Conservation (phyloP, 2,113 vertebrate species). For the Xiphorhynchus elegans region DNA sequence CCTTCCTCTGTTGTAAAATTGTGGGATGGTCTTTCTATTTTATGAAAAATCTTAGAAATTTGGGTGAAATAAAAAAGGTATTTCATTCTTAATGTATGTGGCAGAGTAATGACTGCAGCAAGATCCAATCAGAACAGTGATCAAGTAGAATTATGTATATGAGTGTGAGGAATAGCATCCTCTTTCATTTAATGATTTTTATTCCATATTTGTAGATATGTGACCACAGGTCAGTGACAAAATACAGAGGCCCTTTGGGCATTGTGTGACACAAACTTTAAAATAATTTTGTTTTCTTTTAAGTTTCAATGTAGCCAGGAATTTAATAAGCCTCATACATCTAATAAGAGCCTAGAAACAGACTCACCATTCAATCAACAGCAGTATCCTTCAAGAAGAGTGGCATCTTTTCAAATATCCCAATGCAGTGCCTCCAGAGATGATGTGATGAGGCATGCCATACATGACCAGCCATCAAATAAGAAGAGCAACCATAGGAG, state of each 20-base stretch:
- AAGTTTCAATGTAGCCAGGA: fast-evolving
- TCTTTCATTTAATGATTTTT: not conserved
- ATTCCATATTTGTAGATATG: not conserved
- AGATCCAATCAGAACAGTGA: not conserved
- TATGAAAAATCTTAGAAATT: not conserved
- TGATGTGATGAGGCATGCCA: not conserved
- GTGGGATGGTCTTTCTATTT: fast-evolving
- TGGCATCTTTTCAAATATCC: not conserved
- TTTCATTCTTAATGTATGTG: not conserved
- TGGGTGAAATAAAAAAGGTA: not conserved
- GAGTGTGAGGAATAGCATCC: not conserved
- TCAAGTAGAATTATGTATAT: not conserved
- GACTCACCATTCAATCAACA: not conserved
- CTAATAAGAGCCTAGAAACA: not conserved
- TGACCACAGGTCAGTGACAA: not conserved
- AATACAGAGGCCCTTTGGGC: not conserved
- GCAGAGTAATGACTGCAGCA: not conserved
- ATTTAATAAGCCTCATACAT: not conserved
- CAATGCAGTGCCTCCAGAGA: not conserved
- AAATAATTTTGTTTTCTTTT: not conserved
- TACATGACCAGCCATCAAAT: conserved; percentile 13
- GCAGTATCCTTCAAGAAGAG: not conserved
- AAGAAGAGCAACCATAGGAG: not conserved
- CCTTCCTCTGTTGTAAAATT: not conserved
- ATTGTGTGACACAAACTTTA: fast-evolving